Evolutionary conservation across 2,113 vertebrate genomes (phyloP).

Genomic region (Protobothrops mucrosquamatus): DNA sequence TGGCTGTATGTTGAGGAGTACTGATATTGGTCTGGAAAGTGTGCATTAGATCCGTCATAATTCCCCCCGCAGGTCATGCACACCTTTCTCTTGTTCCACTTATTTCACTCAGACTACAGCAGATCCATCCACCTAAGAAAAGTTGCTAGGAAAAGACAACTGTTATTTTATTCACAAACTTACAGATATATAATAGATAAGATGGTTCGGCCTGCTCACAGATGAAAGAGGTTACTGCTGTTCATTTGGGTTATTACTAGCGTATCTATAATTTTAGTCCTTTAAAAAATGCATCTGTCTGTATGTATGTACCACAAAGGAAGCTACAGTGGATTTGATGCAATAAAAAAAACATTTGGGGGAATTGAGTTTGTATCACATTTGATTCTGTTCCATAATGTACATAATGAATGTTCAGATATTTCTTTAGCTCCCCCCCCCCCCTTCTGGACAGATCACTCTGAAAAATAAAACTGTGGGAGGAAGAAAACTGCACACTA

Average conservation of each 20-base stretch:
- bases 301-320: background rate
- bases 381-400: background rate
- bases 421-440: background rate
- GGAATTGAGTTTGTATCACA: background rate
- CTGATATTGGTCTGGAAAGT: background rate
- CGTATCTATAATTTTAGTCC: background rate
- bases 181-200: background rate
- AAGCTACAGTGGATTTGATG: background rate
- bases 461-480: background rate
- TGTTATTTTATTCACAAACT: background rate
- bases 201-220: background rate
- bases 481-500: background rate
- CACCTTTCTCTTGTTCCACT: background rate
- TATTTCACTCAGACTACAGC: background rate
- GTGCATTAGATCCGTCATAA: background rate
- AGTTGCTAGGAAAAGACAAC: background rate
- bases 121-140: background rate
- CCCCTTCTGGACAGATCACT: background rate
- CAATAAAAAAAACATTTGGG: background rate
- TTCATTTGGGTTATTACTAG: background rate
- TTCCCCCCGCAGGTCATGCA: background rate
- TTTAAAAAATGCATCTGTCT: background rate
- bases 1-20: background rate
- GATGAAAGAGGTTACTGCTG: background rate
- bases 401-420: background rate